Conservation (phyloP, 2,113 vertebrate genomes). For the Pelobates fuscus region DNA sequence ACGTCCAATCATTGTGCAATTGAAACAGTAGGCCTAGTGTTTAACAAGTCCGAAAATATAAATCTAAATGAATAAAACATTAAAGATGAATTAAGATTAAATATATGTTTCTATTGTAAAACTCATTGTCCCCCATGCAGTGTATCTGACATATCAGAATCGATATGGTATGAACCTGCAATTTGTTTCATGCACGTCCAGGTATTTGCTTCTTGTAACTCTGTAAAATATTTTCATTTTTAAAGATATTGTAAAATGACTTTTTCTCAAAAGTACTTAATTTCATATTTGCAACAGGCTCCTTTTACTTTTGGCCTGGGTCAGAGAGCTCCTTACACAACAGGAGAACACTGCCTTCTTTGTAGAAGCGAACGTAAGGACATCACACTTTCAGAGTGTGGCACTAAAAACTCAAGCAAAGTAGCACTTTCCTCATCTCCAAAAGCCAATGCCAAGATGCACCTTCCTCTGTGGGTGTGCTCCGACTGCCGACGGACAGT, state of each 20-base stretch:
- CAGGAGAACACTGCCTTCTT: conserved; percentile 90
- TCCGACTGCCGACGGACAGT: conserved; percentile 90
- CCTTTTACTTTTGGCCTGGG: conserved; percentile 96
- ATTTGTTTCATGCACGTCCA: too few relatives aligned
- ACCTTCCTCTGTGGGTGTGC: conserved; percentile 94
- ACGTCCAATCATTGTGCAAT: too few relatives aligned
- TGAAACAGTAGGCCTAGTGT: too few relatives aligned
- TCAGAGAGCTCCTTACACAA: conserved; percentile 88
- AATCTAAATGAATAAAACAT: too few relatives aligned
- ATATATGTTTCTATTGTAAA: too few relatives aligned
- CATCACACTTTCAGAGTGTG: conserved; percentile 74
- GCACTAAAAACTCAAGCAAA: conserved; percentile 76
- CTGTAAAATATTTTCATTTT: not conserved
- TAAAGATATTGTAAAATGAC: not conserved
- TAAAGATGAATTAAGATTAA: too few relatives aligned
- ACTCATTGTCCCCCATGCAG: too few relatives aligned
- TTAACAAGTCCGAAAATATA: too few relatives aligned
- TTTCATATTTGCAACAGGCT: conserved; percentile 68
- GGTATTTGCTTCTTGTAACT: too few relatives aligned
- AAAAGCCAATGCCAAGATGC: conserved; percentile 82
- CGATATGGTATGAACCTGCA: too few relatives aligned
- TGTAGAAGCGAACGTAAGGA: conserved; percentile 94
- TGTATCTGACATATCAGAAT: too few relatives aligned
- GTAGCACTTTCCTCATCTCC: conserved; percentile 74
- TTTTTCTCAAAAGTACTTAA: not conserved